Evolutionary conservation across 2,113 vertebrate genomes (phyloP).

Genomic region (Onychostruthus taczanowskii): DNA sequence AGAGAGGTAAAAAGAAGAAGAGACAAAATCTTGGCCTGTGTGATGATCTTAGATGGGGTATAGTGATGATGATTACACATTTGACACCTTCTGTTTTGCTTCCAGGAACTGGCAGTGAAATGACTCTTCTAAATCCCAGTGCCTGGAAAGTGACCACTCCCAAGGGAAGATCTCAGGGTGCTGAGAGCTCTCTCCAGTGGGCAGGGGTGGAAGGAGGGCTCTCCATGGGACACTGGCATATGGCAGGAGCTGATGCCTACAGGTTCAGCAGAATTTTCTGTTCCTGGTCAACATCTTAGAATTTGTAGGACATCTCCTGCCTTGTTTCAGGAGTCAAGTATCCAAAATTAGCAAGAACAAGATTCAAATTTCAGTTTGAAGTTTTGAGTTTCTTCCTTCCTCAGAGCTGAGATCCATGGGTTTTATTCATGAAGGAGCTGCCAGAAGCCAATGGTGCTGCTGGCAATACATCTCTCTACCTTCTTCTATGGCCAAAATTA

Average conservation of each 20-base stretch:
- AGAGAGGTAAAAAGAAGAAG: neutral
- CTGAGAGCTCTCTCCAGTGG: accelerated
- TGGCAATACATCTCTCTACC: neutral
- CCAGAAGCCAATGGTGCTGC: neutral
- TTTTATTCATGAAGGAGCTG: neutral
- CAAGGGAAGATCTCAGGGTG: accelerated
- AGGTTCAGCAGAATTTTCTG: neutral
- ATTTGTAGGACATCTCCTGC: neutral
- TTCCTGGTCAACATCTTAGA: neutral
- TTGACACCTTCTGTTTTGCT: neutral
- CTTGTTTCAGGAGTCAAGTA: neutral
- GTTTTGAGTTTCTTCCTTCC: neutral
- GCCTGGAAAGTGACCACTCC: neutral
- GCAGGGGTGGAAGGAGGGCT: neutral
- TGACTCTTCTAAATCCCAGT: neutral
- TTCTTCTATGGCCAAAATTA: neutral
- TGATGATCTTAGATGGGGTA: neutral
- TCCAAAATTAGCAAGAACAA: neutral
- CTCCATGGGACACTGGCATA: accelerated
- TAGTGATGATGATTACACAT: neutral
- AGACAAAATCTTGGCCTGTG: neutral
- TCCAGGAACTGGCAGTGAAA: neutral
- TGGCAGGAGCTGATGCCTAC: neutral
- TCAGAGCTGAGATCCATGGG: neutral
- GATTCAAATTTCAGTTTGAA: neutral